Percentiles rank a stretch among this genome's conserved stretches.
Conservation (phyloP, 1,140 invertebrate species). For the Nylanderia fulva region DNA sequence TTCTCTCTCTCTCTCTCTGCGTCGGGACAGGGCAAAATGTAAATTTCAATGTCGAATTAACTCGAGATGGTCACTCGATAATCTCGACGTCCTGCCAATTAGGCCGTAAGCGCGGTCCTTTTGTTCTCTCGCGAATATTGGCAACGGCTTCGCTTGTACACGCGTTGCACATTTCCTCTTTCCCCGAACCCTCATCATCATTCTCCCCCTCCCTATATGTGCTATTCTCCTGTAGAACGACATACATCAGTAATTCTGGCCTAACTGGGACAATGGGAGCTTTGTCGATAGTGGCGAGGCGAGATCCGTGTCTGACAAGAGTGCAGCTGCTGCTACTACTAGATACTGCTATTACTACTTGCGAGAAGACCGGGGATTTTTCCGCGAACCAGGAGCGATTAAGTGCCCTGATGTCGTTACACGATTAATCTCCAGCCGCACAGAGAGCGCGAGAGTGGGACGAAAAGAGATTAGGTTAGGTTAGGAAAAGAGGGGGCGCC, state of each 20-base stretch:
- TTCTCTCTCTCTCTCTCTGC: too few relatives aligned
- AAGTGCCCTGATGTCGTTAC: constrained; percentile 49
- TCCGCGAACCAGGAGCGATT: constrained; percentile 42
- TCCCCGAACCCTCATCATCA: background rate
- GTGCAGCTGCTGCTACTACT: constrained; percentile 38
- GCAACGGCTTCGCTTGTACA: background rate
- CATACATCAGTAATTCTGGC: constrained; percentile 53
- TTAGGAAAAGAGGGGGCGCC: too few relatives aligned
- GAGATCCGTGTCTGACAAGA: constrained; percentile 57
- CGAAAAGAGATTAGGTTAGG: too few relatives aligned
- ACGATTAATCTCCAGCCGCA: constrained; percentile 48
- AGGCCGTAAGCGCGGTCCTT: constrained; percentile 36
- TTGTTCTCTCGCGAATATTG: constrained; percentile 32
- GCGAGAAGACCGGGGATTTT: constrained; percentile 46
- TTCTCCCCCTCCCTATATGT: too few relatives aligned
- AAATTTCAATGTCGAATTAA: constrained; percentile 28
- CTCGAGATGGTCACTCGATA: constrained; percentile 43
- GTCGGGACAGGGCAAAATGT: background rate
- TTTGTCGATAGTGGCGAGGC: constrained; percentile 49
- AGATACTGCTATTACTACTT: constrained; percentile 22
- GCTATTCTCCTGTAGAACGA: constrained; percentile 26
- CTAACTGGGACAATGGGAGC: constrained; percentile 59
- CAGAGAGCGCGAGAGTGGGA: too few relatives aligned
- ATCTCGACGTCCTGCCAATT: constrained; percentile 32
- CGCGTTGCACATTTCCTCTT: constrained; percentile 5